phyloP scores from a whole-genome alignment of 92 coral and sea anemone species.

The Palythoa caribaeorum region DNA sequence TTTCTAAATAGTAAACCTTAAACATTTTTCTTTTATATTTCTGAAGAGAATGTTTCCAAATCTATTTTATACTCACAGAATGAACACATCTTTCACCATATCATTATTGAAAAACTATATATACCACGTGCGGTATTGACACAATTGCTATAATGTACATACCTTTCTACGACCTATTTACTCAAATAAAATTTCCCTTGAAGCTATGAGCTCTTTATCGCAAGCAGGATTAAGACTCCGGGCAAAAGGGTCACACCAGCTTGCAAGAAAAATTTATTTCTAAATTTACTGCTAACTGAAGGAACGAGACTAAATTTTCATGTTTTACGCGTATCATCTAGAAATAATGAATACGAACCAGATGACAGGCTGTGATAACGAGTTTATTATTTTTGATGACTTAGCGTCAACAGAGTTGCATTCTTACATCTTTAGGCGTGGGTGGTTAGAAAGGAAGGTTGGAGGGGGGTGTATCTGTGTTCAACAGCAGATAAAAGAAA shows the following conservation, averaged over 20 bases:
- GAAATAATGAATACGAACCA: conserved; percentile 5
- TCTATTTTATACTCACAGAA: background rate
- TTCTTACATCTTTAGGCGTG: background rate
- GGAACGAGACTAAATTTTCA: background rate
- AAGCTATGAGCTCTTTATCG: too few species aligned
- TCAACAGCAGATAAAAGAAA: too few species aligned
- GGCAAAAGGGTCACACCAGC: too few species aligned
- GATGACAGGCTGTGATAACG: conserved; percentile 28
- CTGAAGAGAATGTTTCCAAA: background rate
- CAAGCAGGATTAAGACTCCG: too few species aligned
- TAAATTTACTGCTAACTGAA: background rate
- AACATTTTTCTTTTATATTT: too few species aligned
- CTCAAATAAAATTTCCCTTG: too few species aligned
- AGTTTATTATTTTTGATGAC: background rate
- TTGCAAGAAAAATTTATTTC: too few species aligned
- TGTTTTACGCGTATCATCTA: background rate
- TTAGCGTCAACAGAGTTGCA: background rate
- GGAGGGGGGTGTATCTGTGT: too few species aligned
- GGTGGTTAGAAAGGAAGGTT: background rate
- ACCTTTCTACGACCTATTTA: background rate
- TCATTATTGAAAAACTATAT: background rate
- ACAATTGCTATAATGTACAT: background rate
- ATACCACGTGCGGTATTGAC: background rate
- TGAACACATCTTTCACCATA: conserved; percentile 14
- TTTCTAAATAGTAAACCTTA: background rate